Evolutionary conservation across 2,797 vertebrate species (phyloP).

Genomic region (Mus caroli): DNA sequence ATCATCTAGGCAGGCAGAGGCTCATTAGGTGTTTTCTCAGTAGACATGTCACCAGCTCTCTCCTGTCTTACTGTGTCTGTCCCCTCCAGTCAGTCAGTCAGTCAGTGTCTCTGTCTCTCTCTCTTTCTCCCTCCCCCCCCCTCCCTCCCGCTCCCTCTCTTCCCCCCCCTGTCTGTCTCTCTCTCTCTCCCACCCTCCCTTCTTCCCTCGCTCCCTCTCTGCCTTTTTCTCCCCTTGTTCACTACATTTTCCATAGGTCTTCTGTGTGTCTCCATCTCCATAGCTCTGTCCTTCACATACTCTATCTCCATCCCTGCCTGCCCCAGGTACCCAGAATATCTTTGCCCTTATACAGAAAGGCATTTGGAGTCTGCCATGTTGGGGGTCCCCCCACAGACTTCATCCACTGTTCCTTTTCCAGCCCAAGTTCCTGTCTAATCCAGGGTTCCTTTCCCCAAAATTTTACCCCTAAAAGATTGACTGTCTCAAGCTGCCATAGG

Average conservation of each 20-base stretch:
- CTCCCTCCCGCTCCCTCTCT: too few species aligned
- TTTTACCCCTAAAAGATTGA: not conserved
- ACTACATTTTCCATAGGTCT: not conserved
- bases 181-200: not conserved
- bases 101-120: not conserved
- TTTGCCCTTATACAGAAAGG: slow-evolving; percentile 24
- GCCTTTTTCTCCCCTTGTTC: not conserved
- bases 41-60: not conserved
- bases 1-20: not conserved
- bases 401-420: not conserved
- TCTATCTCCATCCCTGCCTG: not conserved
- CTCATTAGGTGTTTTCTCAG: not conserved
- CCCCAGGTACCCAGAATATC: not conserved
- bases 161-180: not conserved
- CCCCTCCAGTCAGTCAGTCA: too few species aligned
- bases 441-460: not conserved
- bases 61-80: not conserved
- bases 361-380: not conserved
- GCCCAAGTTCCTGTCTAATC: not conserved
- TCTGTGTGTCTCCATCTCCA: not conserved
- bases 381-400: not conserved
- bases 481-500: not conserved
- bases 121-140: too few species aligned
- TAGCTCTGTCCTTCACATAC: not conserved
- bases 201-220: too few species aligned